Evolutionary conservation across 2,888 invertebrate genomes (phyloP).

Genomic region (Lithophane leautieri): DNA sequence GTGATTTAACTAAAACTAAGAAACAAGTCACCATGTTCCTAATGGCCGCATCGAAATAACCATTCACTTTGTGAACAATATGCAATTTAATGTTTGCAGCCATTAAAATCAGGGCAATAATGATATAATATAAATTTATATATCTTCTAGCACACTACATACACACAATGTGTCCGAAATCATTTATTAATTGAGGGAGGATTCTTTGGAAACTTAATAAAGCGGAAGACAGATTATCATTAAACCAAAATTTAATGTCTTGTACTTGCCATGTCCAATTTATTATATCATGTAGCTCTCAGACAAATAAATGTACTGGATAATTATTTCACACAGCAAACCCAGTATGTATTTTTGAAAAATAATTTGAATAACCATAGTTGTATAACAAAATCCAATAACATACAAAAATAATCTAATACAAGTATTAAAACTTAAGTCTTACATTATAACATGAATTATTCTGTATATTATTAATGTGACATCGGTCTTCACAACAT

Average conservation of each 20-base stretch:
- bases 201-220: conserved; percentile 67
- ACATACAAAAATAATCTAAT: conserved; percentile 70
- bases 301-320: conserved; percentile 54
- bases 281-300: conserved; percentile 56
- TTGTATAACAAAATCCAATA: conserved; percentile 68
- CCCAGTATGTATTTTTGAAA: conserved; percentile 57
- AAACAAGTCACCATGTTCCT: conserved; percentile 72
- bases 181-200: conserved; percentile 55
- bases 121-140: conserved; percentile 63
- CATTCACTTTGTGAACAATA: conserved; percentile 78
- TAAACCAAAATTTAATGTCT: conserved; percentile 63
- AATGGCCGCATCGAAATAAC: conserved; percentile 67
- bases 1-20: conserved; percentile 82
- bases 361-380: conserved; percentile 64
- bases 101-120: conserved; percentile 68
- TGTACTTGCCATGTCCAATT: conserved; percentile 66
- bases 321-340: conserved; percentile 54
- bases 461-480: conserved; percentile 57
- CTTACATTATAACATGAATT: conserved; percentile 67
- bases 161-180: conserved; percentile 64
- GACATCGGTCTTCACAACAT: conserved; percentile 44
- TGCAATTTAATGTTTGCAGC: conserved; percentile 63
- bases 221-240: conserved; percentile 66
- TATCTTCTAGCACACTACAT: conserved; percentile 71
- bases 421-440: conserved; percentile 69